A percentile compares a stretch with the other conserved stretches of the same genome.
Conservation (phyloP, 2,888 invertebrate species). For the Polylopha cassiicola region DNA sequence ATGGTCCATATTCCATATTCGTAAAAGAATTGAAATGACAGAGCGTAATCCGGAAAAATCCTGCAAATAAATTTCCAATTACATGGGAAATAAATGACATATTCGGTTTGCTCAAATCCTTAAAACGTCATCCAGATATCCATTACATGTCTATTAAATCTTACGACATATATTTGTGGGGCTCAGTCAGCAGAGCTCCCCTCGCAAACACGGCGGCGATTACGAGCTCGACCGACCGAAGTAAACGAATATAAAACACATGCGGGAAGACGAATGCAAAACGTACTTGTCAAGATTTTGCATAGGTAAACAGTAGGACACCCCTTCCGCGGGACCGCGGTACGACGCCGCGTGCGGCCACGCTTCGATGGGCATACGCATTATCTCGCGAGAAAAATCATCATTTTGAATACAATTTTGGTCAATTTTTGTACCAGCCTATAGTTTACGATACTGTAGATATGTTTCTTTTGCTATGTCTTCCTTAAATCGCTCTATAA, state of each 20-base stretch:
- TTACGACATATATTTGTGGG: conserved; percentile 77
- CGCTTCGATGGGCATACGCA: conserved; percentile 14
- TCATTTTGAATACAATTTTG: conserved; percentile 16
- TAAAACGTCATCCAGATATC: conserved; percentile 78
- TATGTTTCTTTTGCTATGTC: too few relatives aligned
- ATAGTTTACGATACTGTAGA: too few relatives aligned
- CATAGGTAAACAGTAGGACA: conserved; percentile 70
- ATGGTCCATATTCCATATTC: conserved; percentile 25
- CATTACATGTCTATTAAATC: conserved; percentile 78
- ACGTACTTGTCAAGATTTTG: conserved; percentile 74
- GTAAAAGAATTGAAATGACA: conserved; percentile 43
- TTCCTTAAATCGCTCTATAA: too few relatives aligned
- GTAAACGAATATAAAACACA: conserved; percentile 78
- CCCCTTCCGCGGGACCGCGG: conserved; percentile 44
- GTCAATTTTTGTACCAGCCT: too few relatives aligned
- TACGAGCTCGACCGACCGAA: conserved; percentile 70
- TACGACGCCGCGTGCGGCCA: conserved; percentile 10
- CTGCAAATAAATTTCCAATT: conserved; percentile 74
- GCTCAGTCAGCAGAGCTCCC: conserved; percentile 71
- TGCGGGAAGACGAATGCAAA: conserved; percentile 74
- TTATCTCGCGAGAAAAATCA: conserved; percentile 16
- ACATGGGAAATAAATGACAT: conserved; percentile 70
- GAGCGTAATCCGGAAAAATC: conserved; percentile 65
- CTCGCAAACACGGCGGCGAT: conserved; percentile 75
- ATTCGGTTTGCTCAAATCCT: conserved; percentile 78